phyloP scores from a whole-genome alignment of 2,888 invertebrate genomes.

The Leptopterna dolabrata region DNA sequence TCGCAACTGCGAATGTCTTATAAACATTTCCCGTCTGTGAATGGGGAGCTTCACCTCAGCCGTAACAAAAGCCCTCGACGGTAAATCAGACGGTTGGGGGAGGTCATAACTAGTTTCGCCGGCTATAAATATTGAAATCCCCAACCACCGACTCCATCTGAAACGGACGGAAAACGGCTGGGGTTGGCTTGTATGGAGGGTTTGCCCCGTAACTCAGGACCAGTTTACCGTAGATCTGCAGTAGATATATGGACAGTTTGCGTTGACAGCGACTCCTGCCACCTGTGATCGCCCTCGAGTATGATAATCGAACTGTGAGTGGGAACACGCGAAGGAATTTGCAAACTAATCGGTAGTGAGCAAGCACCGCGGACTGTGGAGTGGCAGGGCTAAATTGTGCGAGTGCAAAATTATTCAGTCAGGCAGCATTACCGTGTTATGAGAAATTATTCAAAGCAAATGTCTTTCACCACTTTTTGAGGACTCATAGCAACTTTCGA shows the following conservation, averaged over 20 bases:
- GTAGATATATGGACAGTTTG: neutral
- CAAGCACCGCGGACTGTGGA: too few relatives aligned
- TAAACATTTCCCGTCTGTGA: neutral
- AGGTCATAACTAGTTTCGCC: neutral
- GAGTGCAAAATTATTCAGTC: too few relatives aligned
- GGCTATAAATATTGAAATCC: constrained; percentile 4
- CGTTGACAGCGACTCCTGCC: constrained; percentile 5
- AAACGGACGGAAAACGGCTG: neutral
- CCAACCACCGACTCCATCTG: neutral
- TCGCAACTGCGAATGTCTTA: neutral
- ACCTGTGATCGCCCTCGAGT: too few relatives aligned
- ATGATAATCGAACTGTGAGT: too few relatives aligned
- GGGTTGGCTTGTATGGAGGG: neutral
- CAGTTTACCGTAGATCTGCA: neutral
- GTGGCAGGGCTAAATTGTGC: too few relatives aligned
- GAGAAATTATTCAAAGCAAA: too few relatives aligned
- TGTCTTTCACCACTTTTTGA: too few relatives aligned
- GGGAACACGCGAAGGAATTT: too few relatives aligned
- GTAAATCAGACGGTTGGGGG: neutral
- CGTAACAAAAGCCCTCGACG: neutral
- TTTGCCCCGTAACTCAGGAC: neutral
- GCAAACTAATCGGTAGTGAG: too few relatives aligned
- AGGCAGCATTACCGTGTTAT: too few relatives aligned
- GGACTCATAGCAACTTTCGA: too few relatives aligned
- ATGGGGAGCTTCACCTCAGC: neutral